Base-by-base conservation (phyloP, 2,797 vertebrate genomes). In the Schizothorax lantsangensis region DNA sequence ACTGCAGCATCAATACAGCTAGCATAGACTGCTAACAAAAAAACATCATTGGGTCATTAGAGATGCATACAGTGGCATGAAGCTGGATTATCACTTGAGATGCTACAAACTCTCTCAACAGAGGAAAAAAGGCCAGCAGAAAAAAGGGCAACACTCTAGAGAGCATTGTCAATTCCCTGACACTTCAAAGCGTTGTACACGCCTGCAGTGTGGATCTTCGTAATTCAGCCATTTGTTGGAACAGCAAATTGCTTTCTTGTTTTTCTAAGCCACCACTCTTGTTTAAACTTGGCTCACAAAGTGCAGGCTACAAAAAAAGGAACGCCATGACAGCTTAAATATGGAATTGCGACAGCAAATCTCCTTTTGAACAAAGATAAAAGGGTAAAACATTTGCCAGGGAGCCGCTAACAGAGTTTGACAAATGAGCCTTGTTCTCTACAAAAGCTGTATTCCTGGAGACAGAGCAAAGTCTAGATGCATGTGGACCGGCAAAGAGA, bases 301-400 rank as follows among this genome's bases (percentile, higher is more conserved):
- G 83, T 72, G 72, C 23, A 62, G 66, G 15, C 62, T 80, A 72
- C 71, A 68, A 81, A 73, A 86, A 88, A 87, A 66, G 49, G 77
- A 83, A 82, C 1, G 64, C 68, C 38, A 23, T 85, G 85, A 90
- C 87, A 88, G 87, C 79, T 90, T 88, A 87, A 88, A 90, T 88
- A 84, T 86, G 84, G 78, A 88, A 81, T 80, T 81, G 83, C 49
- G 52, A 87, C 86, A 81, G 82, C 83, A 81, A 90, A 84, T 80
- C 54, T 72, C 38, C 75, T 90, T 89, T 88, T 88, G 87, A 88
- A 88, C 84, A 85, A 88, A 88, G 89, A 91, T 88, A 90, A 91
- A 88, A 91, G 89, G 86, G 72, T 83, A 69, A 85, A 86, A 82
- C 79, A 73, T 84, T 88, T 85, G 83, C 84, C 81, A 85, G 81